phyloP scores from a whole-genome alignment of 2,888 invertebrate species.

The Psylliodes chrysocephalus region DNA sequence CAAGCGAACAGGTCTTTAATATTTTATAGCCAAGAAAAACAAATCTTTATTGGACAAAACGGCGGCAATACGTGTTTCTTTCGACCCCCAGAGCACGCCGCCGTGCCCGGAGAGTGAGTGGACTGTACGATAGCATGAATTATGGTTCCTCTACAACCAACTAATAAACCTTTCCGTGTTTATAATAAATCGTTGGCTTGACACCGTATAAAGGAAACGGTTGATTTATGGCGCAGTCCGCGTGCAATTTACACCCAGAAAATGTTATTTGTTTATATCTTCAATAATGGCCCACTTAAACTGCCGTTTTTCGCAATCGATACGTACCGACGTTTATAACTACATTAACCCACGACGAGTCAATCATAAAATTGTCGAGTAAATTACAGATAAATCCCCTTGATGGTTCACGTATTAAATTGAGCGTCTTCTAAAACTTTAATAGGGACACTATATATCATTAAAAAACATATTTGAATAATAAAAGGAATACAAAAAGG shows the following conservation, averaged over 20 bases:
- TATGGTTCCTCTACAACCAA: conserved; percentile 35
- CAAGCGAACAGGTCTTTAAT: no score
- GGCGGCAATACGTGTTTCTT: not conserved
- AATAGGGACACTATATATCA: no score
- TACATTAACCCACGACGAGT: conserved; percentile 21
- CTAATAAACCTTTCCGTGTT: conserved; percentile 42
- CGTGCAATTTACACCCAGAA: conserved; percentile 39
- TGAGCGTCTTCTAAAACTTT: no score
- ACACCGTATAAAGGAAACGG: conserved; percentile 41
- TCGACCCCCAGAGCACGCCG: not conserved
- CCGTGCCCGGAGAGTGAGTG: conserved; percentile 4
- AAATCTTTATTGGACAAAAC: not conserved
- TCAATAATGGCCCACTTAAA: conserved; percentile 39
- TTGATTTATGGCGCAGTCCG: conserved; percentile 38
- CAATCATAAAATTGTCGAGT: conserved; percentile 11
- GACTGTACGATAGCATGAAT: conserved; percentile 32
- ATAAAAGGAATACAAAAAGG: no score
- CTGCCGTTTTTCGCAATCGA: conserved; percentile 26
- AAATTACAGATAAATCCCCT: no score
- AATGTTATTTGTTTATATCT: conserved; percentile 42
- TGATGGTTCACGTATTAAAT: no score
- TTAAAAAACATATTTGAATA: no score
- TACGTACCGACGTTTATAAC: conserved; percentile 25
- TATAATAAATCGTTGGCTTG: conserved; percentile 42
- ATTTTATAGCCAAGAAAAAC: not conserved